These are phyloP conservation scores for Phallusia fumigata DNA, from an alignment of 23 tunicate genomes.

Conservation along the genomic window DNA sequence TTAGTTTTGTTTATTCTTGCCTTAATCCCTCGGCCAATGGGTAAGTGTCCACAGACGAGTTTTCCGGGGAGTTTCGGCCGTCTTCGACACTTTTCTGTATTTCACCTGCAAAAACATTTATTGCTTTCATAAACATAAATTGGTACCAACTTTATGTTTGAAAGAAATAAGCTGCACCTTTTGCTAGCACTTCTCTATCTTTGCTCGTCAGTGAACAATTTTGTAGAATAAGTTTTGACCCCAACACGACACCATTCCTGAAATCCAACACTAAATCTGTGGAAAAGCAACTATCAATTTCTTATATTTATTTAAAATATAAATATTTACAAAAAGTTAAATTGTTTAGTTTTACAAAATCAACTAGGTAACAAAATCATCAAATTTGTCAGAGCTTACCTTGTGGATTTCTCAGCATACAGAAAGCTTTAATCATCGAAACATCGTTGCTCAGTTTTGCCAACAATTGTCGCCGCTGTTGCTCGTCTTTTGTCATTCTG, in stretches of 20 bases:
- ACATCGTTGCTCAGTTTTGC: conserved; percentile 65
- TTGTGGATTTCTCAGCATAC: conserved; percentile 55
- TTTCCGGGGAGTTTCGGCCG: conserved; percentile 3
- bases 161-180: conserved; percentile 13
- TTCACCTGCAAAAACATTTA: background rate
- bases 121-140: background rate
- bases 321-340: too few species aligned
- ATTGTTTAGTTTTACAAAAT: background rate
- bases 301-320: too few species aligned
- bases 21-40: background rate
- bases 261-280: conserved; percentile 48
- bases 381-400: conserved; percentile 9
- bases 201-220: conserved; percentile 15
- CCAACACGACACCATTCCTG: conserved; percentile 18
- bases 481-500: conserved; percentile 43
- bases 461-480: conserved; percentile 67
- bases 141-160: background rate
- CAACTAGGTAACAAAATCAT: background rate
- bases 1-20: background rate
- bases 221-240: conserved; percentile 29
- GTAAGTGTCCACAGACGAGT: background rate
- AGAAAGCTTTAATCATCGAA: conserved; percentile 55
- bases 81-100: background rate
- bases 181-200: conserved; percentile 17
- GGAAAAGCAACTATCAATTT: background rate